Base-by-base conservation (phyloP, 1,140 invertebrate genomes). In the Microplitis mediator region DNA sequence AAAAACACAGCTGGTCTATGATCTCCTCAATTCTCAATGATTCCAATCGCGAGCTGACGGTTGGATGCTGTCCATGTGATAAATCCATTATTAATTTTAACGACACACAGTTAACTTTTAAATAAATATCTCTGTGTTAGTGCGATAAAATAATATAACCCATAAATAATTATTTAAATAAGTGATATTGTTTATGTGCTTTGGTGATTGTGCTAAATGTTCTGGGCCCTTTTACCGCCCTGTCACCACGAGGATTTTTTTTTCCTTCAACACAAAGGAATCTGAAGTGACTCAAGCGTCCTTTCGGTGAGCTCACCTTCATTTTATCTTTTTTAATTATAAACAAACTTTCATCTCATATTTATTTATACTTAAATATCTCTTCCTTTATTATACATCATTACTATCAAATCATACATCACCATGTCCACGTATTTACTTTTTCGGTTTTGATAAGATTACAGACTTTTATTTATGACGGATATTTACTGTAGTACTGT, bases 1-100 rank as follows among this genome's bases (percentile, higher is more conserved):
- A 80, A 80, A 80, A 80, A 80, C 79, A 80, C 79, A 80, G 79
- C 79, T 80, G 78, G 79, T 79, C 70, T 76, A 78, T 68, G 77
- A 75, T 79, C 77, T 72, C 70, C 75, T 11, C 6, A 45, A 45
- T 11, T 45, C 39, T 58, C 56, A 58, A 58, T 58, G 56, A 58
- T 58, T 58, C 56, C 56, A 23, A 74, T 74, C 68, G 75, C 50
- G 74, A 79, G 73, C 65, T 76, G 77, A 80, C 75, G 77, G 74
- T 74, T 73, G 75, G 73, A 60, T 67, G 67, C 45, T 75, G 67
- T 76, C 74, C 74, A 78, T 79, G 79, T 80, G 77, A 76, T 76
- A 77, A 74, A 61, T 54, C 72, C 71, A 60, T 8, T 5, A 14
- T 35, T 35, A 35, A 34, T 35, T 35, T 35, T n/a, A 36, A 56